phyloP scores from a whole-genome alignment of 2,797 vertebrate species.

The Arremon aurantiirostris region DNA sequence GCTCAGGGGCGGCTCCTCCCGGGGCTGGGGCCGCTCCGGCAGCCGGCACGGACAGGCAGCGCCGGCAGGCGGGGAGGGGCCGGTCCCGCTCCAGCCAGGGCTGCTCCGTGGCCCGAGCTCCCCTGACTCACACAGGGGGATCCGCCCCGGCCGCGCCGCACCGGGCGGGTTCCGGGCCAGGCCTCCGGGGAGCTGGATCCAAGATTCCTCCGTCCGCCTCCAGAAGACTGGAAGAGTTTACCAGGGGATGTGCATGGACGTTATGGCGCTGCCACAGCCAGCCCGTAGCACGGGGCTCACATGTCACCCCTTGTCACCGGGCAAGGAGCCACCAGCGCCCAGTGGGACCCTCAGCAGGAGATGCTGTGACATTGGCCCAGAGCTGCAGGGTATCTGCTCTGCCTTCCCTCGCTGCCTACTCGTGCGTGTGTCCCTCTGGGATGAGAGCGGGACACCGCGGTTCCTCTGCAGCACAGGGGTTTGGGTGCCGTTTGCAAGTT shows the following conservation, averaged over 20 bases:
- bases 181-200: neutral
- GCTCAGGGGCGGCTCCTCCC: neutral
- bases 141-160: neutral
- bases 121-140: neutral
- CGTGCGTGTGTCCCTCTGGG: fast-evolving
- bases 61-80: neutral
- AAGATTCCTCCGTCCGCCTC: constrained; percentile 68
- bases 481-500: neutral
- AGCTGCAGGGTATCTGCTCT: neutral
- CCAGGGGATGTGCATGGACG: constrained; percentile 36
- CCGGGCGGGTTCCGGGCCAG: fast-evolving
- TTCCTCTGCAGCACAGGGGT: neutral
- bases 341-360: neutral
- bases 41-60: neutral
- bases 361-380: fast-evolving
- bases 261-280: too few species aligned
- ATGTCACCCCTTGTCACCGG: fast-evolving
- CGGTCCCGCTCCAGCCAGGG: neutral
- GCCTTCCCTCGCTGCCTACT: neutral
- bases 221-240: constrained; percentile 69
- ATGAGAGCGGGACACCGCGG: fast-evolving
- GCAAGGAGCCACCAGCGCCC: neutral
- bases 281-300: neutral
- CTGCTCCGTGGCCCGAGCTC: neutral
- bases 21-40: too few species aligned